phyloP scores from a whole-genome alignment of 2,797 vertebrate genomes.

The Helostoma temminkii region DNA sequence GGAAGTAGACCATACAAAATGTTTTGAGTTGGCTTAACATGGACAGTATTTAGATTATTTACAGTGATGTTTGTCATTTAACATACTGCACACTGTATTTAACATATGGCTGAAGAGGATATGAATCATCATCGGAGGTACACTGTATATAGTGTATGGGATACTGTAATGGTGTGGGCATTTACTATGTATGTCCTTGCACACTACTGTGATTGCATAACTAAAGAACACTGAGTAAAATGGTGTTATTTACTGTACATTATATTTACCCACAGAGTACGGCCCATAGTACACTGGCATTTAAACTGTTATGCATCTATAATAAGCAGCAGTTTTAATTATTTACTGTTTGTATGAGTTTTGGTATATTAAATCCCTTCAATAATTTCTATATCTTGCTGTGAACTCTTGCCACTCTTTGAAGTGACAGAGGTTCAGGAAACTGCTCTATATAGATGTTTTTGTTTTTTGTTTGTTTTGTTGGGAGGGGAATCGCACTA shows the following conservation, averaged over 20 bases:
- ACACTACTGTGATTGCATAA: background rate
- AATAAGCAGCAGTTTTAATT: too few species aligned
- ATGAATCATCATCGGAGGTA: background rate
- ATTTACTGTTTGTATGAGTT: too few species aligned
- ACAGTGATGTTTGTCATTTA: conserved; percentile 8
- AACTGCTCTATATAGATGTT: too few species aligned
- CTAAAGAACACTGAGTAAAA: background rate
- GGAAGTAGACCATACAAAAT: conserved; percentile 1
- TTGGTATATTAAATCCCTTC: too few species aligned
- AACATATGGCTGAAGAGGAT: background rate
- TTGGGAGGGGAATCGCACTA: too few species aligned
- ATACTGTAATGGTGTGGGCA: background rate
- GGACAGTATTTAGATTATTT: conserved; percentile 27
- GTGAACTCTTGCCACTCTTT: too few species aligned
- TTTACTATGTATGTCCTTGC: background rate
- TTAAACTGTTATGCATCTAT: too few species aligned
- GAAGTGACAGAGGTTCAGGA: too few species aligned
- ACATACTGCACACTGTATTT: conserved; percentile 4
- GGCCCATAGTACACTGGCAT: too few species aligned
- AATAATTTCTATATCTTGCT: too few species aligned
- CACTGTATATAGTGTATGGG: background rate
- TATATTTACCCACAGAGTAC: background rate
- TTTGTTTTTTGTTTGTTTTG: too few species aligned
- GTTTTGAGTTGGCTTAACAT: background rate
- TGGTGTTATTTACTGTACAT: background rate